Conservation (phyloP, 2,113 vertebrate species). For the Xiphias gladius region DNA sequence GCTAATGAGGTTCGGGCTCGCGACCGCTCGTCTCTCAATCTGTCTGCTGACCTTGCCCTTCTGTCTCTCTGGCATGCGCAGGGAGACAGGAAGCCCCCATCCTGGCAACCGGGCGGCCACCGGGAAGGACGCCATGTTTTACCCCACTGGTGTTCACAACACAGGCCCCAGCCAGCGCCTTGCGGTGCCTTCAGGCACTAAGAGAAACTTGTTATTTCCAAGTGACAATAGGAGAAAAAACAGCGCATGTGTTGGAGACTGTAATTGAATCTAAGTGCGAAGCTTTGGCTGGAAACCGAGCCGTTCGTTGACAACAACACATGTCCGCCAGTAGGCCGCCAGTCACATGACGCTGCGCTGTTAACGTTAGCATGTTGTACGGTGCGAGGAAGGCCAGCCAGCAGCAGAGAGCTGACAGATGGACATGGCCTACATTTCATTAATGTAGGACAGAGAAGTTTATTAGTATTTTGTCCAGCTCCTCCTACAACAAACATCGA, state of each 20-base stretch:
- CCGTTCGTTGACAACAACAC: conserved; percentile 54
- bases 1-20: conserved; percentile 84
- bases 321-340: conserved; percentile 42
- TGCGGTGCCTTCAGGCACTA: conserved; percentile 75
- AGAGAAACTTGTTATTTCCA: conserved; percentile 77
- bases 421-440: conserved; percentile 41
- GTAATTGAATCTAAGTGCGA: conserved; percentile 72
- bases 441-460: conserved; percentile 54
- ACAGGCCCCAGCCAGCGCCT: conserved; percentile 59
- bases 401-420: conserved; percentile 57
- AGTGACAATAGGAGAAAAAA: conserved; percentile 53
- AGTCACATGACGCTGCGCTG: conserved; percentile 45
- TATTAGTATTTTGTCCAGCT: conserved; percentile 4
- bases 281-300: conserved; percentile 53
- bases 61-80: conserved; percentile 80
- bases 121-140: conserved; percentile 81
- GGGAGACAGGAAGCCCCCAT: conserved; percentile 65
- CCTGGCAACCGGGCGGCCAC: conserved; percentile 63
- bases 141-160: conserved; percentile 67
- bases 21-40: conserved; percentile 82
- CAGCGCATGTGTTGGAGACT: conserved; percentile 41
- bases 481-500: too few relatives aligned
- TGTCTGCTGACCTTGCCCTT: conserved; percentile 84
- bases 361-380: conserved; percentile 42
- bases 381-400: conserved; percentile 52